phyloP scores from a whole-genome alignment of 2,797 vertebrate genomes.

The Tapirus indicus region DNA sequence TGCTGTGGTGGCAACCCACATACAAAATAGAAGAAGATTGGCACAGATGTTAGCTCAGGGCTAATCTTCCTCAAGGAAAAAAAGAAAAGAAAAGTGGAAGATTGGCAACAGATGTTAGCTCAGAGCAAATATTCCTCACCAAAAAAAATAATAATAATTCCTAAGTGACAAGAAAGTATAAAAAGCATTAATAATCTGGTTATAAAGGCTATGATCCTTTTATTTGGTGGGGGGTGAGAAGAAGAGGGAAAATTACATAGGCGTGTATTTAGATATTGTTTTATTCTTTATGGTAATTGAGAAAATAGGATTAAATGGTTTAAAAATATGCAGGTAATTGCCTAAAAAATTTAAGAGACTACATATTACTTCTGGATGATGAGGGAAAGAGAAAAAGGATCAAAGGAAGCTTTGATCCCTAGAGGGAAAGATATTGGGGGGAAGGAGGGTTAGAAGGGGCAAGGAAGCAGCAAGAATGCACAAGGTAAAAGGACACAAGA shows the following conservation, averaged over 20 bases:
- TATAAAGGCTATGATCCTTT: not conserved
- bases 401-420: not conserved
- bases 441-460: no score
- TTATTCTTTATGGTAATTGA: not conserved
- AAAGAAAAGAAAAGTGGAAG: no score
- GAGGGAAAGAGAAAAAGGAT: not conserved
- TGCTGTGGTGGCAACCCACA: no score
- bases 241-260: no score
- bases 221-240: not conserved
- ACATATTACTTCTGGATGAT: not conserved
- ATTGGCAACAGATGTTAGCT: no score
- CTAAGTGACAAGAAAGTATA: not conserved
- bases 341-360: not conserved
- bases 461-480: not conserved
- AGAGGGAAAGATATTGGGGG: not conserved
- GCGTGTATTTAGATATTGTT: not conserved
- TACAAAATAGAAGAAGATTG: no score
- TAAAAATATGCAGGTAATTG: constrained; percentile 23
- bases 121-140: no score
- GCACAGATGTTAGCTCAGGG: no score
- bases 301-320: constrained; percentile 18
- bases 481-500: not conserved
- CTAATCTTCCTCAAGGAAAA: no score
- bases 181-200: not conserved
- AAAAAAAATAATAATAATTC: not conserved